phyloP scores from a whole-genome alignment of 2,113 vertebrate species.

The Dicrurus megarhynchus region DNA sequence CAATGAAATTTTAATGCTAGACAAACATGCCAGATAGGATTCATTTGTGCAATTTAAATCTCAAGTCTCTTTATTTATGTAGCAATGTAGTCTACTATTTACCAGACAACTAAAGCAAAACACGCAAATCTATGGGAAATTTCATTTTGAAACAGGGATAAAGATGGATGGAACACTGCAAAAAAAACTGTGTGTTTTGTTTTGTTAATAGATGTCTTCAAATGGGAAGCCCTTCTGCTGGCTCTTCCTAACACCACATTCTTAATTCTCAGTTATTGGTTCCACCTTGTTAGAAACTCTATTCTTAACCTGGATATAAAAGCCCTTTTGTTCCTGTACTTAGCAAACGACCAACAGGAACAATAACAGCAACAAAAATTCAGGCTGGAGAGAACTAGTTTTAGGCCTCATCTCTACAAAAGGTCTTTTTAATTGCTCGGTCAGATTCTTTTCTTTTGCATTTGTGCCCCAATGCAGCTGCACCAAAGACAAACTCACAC shows the following conservation, averaged over 20 bases:
- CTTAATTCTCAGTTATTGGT: background rate
- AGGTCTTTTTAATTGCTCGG: background rate
- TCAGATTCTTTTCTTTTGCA: background rate
- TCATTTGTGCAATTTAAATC: slow-evolving; percentile 33
- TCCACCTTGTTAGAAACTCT: slow-evolving; percentile 1
- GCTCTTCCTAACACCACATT: background rate
- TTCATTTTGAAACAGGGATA: background rate
- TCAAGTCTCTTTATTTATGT: background rate
- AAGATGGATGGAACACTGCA: background rate
- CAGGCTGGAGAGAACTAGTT: background rate
- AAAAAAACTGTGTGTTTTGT: background rate
- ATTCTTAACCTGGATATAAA: background rate
- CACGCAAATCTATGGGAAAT: background rate
- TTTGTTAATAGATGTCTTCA: background rate
- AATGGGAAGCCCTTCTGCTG: background rate
- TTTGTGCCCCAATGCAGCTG: background rate
- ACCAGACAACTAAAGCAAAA: background rate
- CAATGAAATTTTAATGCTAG: background rate
- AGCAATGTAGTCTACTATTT: background rate
- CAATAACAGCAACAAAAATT: background rate
- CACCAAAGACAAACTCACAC: background rate
- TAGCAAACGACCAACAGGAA: background rate
- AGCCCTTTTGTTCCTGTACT: background rate
- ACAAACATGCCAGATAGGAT: background rate
- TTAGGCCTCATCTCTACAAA: background rate